Evolutionary conservation across 1,140 invertebrate species (phyloP), one percentile per base, ranked within the genome.

Genomic region (Hormaphis cornu): DNA sequence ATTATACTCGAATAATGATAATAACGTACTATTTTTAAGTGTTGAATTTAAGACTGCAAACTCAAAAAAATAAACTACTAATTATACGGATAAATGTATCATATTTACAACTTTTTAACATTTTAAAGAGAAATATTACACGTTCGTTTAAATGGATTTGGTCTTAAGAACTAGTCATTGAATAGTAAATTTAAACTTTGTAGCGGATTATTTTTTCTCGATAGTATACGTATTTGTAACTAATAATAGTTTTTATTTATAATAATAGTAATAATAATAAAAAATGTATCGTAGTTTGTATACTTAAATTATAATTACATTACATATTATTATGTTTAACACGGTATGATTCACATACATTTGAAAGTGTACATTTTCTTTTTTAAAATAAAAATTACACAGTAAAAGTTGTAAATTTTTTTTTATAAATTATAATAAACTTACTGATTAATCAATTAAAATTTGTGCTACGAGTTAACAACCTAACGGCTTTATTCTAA

Each of bases 361-460:
- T 66, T 48, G 18, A 33, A 66, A 9, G 35, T 66, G 42, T 66
- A 66, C 44, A 18, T 9, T 30, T 44, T 59, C 24, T 54, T 56
- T 66, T 66, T 46, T 30, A n/a, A 33, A 66, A 35, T 22, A 48
- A 42, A 44, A 50, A 50, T 35, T n/a, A 66, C 28, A 66, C 12
- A 42, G 58, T 30, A 58, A 58, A 66, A 66, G 16, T 50, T 66
- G 61, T 66, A 16, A 50, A 66, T 9, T 22, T 66, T 53, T 50
- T 66, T 66, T 66, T 66, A 63, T 28, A 63, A 66, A 66, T 35
- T 48, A 66, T 33, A 66, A 66, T 66, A 66, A 48, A 66, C 61
- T 20, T 66, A 50, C 20, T 3, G 10, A 66, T 66, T 16, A 66
- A 48, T 66, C 33, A 35, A 66, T 33, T 61, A n/a, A 48, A 66